phyloP scores from a whole-genome alignment of 1,140 invertebrate species.

The Hyposmocoma kahamanoa region DNA sequence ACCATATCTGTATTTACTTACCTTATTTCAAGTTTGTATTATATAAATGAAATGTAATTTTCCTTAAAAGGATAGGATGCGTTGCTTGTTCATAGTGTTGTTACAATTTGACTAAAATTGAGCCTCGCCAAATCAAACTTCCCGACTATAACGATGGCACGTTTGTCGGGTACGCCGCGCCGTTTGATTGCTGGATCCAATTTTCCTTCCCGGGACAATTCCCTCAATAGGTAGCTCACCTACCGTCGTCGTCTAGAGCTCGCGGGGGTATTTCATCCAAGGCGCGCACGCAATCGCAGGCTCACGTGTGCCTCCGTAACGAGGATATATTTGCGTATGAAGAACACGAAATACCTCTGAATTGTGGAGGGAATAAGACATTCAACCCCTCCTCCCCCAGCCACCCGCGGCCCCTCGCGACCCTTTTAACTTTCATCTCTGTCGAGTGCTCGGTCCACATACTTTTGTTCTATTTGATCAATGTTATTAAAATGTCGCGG shows the following conservation, averaged over 20 bases:
- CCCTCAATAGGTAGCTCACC: constrained; percentile 18
- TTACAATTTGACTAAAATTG: background rate
- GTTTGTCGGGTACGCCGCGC: constrained; percentile 25
- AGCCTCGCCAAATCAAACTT: constrained; percentile 18
- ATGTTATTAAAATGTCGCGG: constrained; percentile 73
- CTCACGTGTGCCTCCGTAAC: constrained; percentile 68
- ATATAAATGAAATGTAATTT: no score
- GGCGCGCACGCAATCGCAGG: constrained; percentile 57
- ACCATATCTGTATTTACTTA: no score
- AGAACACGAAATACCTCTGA: constrained; percentile 73
- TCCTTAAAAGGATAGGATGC: no score
- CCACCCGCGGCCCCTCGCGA: constrained; percentile 41
- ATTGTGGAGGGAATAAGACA: constrained; percentile 72
- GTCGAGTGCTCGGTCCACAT: constrained; percentile 72
- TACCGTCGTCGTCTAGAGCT: constrained; percentile 21
- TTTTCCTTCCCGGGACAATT: constrained; percentile 38
- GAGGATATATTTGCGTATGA: constrained; percentile 74
- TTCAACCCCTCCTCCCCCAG: constrained; percentile 57
- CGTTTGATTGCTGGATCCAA: constrained; percentile 40
- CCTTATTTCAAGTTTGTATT: no score
- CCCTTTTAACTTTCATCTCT: constrained; percentile 74
- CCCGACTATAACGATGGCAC: constrained; percentile 23
- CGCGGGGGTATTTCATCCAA: constrained; percentile 31
- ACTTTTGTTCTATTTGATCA: constrained; percentile 74
- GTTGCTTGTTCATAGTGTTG: background rate